Base-by-base conservation (phyloP, 2,113 vertebrate species). In the Petroica traversi region DNA sequence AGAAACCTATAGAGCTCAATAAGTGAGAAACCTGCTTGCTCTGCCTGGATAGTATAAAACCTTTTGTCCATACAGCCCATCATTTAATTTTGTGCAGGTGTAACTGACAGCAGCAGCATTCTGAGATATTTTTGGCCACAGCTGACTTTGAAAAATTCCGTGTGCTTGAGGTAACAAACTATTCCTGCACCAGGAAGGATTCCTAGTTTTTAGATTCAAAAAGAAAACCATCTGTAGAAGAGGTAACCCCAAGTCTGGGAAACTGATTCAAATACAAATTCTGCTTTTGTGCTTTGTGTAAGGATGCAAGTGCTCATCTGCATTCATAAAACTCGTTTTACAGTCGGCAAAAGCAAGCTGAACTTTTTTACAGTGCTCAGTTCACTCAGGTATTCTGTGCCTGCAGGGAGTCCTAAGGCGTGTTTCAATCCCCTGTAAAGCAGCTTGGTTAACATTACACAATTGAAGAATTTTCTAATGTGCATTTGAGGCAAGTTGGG, bases 381-480 rank as follows among this genome's bases (percentile, higher is more conserved):
- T 67, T 82, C 14, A 28, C 26, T 41, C 34, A 41, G 59, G 4
- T 82, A 15, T 34, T 76, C 8, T 41, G 11, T 71, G 52, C 19
- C 23, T 67, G 10, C 6, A 67, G 8, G 18, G 19, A 52, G 33
- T 78, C 29, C 43, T 18, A n/a, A 63, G 38, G 9, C 4, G 4
- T 0, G 0, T 40, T 79, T 90, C 82, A 85, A 54, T 78, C 38
- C 41, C 8, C 7, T 9, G 2, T 19, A 81, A 69, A 46, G 14
- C 26, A 72, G n/a, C 11, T 62, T 64, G 14, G 4, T 62, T 67
- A 43, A 41, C 25, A 62, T 48, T 19, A 52, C 28, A 46, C 20
- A 31, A 31, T 85, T 97, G 77, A 88, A 79, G 58, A 76, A 19
- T 48, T 94, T 94, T 88, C 61, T 92, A 33, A 59, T 34, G 11